Conservation (phyloP, 1,140 invertebrate genomes). For the Polypedilum pembai region DNA sequence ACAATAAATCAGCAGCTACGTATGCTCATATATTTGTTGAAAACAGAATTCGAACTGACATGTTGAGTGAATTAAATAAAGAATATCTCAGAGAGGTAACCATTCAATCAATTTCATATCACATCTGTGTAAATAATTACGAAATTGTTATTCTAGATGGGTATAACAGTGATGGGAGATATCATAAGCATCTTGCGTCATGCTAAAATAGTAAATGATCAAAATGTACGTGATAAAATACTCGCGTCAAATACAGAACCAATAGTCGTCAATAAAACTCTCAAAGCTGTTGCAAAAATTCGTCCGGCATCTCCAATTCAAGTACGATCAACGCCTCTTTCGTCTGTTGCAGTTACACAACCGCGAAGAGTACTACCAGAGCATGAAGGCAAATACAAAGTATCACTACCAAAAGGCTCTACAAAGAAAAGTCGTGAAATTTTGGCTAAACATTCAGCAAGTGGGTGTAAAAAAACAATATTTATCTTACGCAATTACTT, state of each 20-base stretch:
- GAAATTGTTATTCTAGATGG: slow-evolving; percentile 49
- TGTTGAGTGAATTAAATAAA: slow-evolving; percentile 73
- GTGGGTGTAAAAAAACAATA: slow-evolving; percentile 33
- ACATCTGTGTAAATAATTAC: background rate
- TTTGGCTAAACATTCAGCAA: slow-evolving; percentile 41
- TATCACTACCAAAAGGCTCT: slow-evolving; percentile 45
- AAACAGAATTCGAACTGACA: slow-evolving; percentile 70
- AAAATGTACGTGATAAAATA: slow-evolving; percentile 50
- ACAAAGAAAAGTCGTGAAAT: slow-evolving; percentile 45
- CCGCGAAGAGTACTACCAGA: slow-evolving; percentile 46
- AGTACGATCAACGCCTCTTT: background rate
- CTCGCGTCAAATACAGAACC: slow-evolving; percentile 35
- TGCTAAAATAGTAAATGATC: slow-evolving; percentile 64
- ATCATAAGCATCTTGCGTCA: slow-evolving; percentile 75
- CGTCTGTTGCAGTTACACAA: slow-evolving; percentile 35
- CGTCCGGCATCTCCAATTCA: slow-evolving; percentile 36
- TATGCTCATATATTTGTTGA: slow-evolving; percentile 77
- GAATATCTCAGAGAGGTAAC: slow-evolving; percentile 61
- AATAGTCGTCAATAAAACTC: slow-evolving; percentile 35
- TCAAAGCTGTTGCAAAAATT: slow-evolving; percentile 44
- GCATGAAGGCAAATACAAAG: slow-evolving; percentile 48
- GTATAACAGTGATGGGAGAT: slow-evolving; percentile 72
- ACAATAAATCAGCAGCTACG: slow-evolving; percentile 59
- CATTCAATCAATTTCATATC: background rate
- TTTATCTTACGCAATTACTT: background rate